phyloP scores from a whole-genome alignment of 1,140 invertebrate genomes.

The Holcopasites calliopsidis region DNA sequence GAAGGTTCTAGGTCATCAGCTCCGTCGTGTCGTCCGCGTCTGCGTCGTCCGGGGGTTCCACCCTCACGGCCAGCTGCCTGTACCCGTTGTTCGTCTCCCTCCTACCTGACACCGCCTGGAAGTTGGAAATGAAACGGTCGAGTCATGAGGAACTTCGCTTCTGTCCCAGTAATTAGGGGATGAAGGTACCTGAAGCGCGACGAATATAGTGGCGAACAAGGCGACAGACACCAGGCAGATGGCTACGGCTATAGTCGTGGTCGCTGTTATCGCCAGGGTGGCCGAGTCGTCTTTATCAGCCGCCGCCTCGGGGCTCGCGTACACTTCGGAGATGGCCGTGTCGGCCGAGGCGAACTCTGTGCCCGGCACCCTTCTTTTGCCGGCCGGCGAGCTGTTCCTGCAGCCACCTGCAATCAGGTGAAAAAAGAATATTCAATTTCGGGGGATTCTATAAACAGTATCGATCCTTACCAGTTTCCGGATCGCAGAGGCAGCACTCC shows the following conservation, averaged over 20 bases:
- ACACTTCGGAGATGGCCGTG: constrained; percentile 64
- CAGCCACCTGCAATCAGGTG: constrained; percentile 81
- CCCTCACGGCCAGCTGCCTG: constrained; percentile 72
- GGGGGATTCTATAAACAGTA: no score
- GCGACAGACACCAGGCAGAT: constrained; percentile 84
- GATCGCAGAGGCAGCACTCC: constrained; percentile 84
- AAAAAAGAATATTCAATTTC: background rate
- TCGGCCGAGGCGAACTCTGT: constrained; percentile 78
- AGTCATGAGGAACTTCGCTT: background rate
- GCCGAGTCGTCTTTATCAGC: constrained; percentile 72
- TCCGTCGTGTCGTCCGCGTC: constrained; percentile 75
- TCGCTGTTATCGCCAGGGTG: constrained; percentile 80
- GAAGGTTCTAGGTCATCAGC: constrained; percentile 73
- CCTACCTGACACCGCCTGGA: constrained; percentile 71
- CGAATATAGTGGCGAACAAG: constrained; percentile 84
- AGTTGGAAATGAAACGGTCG: background rate
- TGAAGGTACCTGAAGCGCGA: constrained; percentile 83
- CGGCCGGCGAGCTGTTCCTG: constrained; percentile 86
- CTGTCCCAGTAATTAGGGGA: background rate
- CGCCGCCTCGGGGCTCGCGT: constrained; percentile 72
- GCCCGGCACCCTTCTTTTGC: constrained; percentile 86
- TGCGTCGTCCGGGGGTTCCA: constrained; percentile 73
- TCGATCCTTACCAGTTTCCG: constrained; percentile 83
- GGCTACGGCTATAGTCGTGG: constrained; percentile 84
- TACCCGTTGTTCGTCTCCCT: constrained; percentile 75